Percentiles rank a stretch among this genome's conserved stretches.
These are phyloP conservation scores for Plagodis pulveraria DNA, from an alignment of 2,888 invertebrate species.

Conservation along the genomic window DNA sequence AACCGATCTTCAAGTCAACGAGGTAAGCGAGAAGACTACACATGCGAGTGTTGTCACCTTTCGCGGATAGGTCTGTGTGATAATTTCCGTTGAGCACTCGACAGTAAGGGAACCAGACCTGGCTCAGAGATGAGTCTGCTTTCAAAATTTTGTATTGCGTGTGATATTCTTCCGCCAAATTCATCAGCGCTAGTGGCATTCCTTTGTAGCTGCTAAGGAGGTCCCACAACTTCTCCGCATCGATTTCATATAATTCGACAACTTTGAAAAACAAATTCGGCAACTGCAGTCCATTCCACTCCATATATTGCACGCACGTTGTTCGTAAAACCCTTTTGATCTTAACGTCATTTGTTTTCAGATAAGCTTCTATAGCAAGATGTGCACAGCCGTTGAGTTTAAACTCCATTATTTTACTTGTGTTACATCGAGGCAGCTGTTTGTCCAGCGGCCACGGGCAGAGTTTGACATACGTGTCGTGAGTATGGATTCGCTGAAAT, in stretches of 20 bases:
- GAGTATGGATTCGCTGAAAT: conserved; percentile 15
- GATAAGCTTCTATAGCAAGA: conserved; percentile 24
- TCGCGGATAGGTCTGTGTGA: conserved; percentile 19
- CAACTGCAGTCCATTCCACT: conserved; percentile 33
- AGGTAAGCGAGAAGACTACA: conserved; percentile 27
- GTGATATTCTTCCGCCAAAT: conserved; percentile 20
- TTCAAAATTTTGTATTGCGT: conserved; percentile 14
- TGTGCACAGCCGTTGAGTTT: background rate
- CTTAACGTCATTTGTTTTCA: conserved; percentile 16
- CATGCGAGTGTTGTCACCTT: conserved; percentile 1
- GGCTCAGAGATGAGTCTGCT: conserved; percentile 10
- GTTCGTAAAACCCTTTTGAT: conserved; percentile 25
- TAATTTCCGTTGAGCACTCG: conserved; percentile 11
- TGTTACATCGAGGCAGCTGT: conserved; percentile 15
- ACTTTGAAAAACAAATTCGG: conserved; percentile 30
- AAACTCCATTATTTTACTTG: background rate
- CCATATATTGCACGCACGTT: conserved; percentile 27
- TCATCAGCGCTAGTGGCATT: conserved; percentile 4
- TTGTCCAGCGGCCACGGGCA: conserved; percentile 24
- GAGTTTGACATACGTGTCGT: conserved; percentile 27
- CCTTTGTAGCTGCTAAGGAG: background rate
- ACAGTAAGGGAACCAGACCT: conserved; percentile 30
- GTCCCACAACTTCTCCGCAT: conserved; percentile 27
- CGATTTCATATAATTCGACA: conserved; percentile 20
- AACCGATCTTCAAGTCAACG: conserved; percentile 30